Evolutionary conservation across 2,113 vertebrate genomes (phyloP), one percentile per base, ranked within the genome.

Genomic region (Platysteira castanea): DNA sequence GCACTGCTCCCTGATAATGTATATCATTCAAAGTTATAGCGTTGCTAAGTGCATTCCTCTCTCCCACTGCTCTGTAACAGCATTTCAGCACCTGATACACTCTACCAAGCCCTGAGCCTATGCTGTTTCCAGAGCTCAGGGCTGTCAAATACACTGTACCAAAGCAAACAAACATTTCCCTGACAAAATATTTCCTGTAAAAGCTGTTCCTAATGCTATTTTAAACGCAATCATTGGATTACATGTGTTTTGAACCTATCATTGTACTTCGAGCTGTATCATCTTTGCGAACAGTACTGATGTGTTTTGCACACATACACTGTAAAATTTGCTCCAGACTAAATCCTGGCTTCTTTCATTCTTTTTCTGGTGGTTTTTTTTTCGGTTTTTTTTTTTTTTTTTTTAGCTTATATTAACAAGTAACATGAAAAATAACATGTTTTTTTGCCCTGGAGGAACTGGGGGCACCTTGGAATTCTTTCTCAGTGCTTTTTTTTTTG

Each of bases 31-130:
- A 83, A 90, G 75, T 94, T 96, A 87, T 33, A 60, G 83, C 20
- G 0, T 88, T 94, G 67, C 79, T 86, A 77, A 93, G 79, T 89
- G 88, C 95, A 96, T 96, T 97, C 93, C 92, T 96, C 76, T 70
- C 54, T 21, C 64, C 87, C 60, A 20, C 92, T 95, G 88, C 42
- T 93, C 90, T 96, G 27, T 88, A 95, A 75, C 90, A 96, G 86
- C 69, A 75, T 94, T 96, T 96, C 96, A 93, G 76, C 92, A 93
- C 90, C 92, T 89, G 92, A 86, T 67, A 81, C 71, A 41, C 54
- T 64, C 60, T 1, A 63, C 64, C 11, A 49, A 76, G 19, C 68
- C 75, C 71, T 19, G 10, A 47, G 33, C 9, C 60, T 74, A 7
- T 16, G 86, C 68, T 74, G 10, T 46, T 86, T 67, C 84, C 76